phyloP scores from a whole-genome alignment of 2,888 invertebrate genomes.

The Tanaodytes sp. region DNA sequence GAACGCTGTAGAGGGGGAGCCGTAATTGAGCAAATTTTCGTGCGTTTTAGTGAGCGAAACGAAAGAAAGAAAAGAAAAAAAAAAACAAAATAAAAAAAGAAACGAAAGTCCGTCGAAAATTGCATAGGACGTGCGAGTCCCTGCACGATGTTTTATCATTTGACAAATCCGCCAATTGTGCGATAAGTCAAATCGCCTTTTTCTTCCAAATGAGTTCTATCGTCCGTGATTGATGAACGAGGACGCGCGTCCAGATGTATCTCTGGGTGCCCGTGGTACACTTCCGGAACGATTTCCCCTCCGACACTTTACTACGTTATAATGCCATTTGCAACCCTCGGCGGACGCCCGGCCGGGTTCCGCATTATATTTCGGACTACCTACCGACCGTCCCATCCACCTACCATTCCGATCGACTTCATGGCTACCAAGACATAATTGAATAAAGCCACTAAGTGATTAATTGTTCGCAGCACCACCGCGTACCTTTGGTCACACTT shows the following conservation, averaged over 20 bases:
- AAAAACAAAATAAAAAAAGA: too few relatives aligned
- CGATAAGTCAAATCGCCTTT: conserved; percentile 29
- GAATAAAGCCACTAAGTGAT: conserved; percentile 52
- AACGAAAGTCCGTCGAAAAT: neutral
- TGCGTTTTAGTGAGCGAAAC: too few relatives aligned
- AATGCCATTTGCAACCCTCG: conserved; percentile 45
- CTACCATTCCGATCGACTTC: conserved; percentile 46
- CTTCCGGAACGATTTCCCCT: conserved; percentile 45
- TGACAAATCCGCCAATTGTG: conserved; percentile 25
- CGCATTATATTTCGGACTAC: conserved; percentile 27
- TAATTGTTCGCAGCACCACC: conserved; percentile 49
- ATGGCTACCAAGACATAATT: conserved; percentile 47
- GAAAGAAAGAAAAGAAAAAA: too few relatives aligned
- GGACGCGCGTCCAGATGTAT: conserved; percentile 34
- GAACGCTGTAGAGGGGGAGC: too few relatives aligned
- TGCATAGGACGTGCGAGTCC: conserved; percentile 10
- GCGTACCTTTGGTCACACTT: too few relatives aligned
- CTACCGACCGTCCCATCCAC: too few relatives aligned
- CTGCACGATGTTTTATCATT: conserved; percentile 14
- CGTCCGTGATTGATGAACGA: conserved; percentile 43
- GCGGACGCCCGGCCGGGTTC: conserved; percentile 18
- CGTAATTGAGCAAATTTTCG: too few relatives aligned
- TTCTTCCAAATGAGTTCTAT: conserved; percentile 44
- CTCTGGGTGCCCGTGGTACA: conserved; percentile 22
- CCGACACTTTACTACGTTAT: conserved; percentile 44